These are phyloP conservation scores for Ectobius pallidus DNA, from an alignment of 2,888 invertebrate species.

Conservation along the genomic window DNA sequence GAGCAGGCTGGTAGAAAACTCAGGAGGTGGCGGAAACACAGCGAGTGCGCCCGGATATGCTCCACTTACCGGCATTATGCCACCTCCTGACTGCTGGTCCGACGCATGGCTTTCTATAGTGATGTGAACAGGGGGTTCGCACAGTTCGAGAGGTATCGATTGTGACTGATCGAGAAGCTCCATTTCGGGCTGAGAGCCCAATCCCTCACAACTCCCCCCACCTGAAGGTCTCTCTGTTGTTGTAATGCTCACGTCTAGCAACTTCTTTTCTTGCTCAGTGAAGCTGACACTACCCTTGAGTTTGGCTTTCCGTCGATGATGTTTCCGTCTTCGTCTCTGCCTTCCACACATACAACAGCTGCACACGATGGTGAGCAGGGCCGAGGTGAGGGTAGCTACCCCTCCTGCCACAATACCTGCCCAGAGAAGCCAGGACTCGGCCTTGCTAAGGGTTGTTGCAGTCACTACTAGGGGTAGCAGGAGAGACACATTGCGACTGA, in stretches of 20 bases:
- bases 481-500: conserved; percentile 63
- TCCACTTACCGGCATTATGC: conserved; percentile 52
- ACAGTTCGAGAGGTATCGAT: conserved; percentile 49
- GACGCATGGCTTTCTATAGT: conserved; percentile 58
- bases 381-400: conserved; percentile 67
- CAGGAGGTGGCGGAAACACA: conserved; percentile 62
- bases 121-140: conserved; percentile 57
- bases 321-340: conserved; percentile 55
- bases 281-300: conserved; percentile 81
- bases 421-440: conserved; percentile 74
- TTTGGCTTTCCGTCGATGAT: conserved; percentile 65
- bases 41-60: conserved; percentile 58
- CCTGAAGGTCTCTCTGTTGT: conserved; percentile 65
- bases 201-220: conserved; percentile 66
- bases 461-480: conserved; percentile 62
- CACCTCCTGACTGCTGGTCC: conserved; percentile 45
- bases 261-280: conserved; percentile 86
- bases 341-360: conserved; percentile 59
- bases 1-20: conserved; percentile 62
- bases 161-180: conserved; percentile 56
- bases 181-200: conserved; percentile 67
- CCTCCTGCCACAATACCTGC: conserved; percentile 74
- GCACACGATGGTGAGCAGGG: conserved; percentile 66
- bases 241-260: conserved; percentile 79
- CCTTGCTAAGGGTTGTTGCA: conserved; percentile 72